A percentile compares a stretch with the other conserved stretches of the same genome.
These are phyloP conservation scores for Cetonia aurata DNA, from an alignment of 2,888 invertebrate species.

Conservation along the genomic window DNA sequence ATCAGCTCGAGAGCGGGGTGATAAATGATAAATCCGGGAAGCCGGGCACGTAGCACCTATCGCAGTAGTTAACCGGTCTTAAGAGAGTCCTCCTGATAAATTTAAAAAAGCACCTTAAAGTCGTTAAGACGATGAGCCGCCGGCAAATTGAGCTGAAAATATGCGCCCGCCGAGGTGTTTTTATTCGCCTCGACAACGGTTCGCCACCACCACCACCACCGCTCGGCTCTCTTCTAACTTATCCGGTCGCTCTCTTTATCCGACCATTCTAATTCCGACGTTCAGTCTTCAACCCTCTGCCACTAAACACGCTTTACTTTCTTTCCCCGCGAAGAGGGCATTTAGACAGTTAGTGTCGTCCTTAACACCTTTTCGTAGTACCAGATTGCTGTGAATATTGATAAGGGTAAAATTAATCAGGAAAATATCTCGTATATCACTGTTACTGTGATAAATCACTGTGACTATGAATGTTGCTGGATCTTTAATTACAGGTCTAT, in stretches of 20 bases:
- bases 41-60: conserved; percentile 59
- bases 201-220: conserved; percentile 57
- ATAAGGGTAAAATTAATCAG: conserved; percentile 23
- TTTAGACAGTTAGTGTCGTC: conserved; percentile 15
- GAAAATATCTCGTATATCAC: conserved; percentile 1
- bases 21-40: conserved; percentile 55
- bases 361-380: conserved; percentile 22
- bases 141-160: conserved; percentile 66
- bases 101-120: conserved; percentile 64
- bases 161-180: conserved; percentile 55
- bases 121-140: conserved; percentile 64
- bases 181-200: conserved; percentile 58
- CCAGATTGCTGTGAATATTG: conserved; percentile 19
- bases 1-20: conserved; percentile 42
- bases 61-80: conserved; percentile 58
- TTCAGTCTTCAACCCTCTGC: conserved; percentile 19
- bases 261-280: conserved; percentile 34
- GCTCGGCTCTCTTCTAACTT: conserved; percentile 16
- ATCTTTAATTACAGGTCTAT: too few relatives aligned
- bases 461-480: too few relatives aligned
- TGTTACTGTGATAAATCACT: too few relatives aligned
- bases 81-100: conserved; percentile 61
- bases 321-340: not conserved
- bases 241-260: conserved; percentile 33
- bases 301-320: not conserved